phyloP scores from a whole-genome alignment of 2,888 invertebrate genomes.

The Xanthia togata region DNA sequence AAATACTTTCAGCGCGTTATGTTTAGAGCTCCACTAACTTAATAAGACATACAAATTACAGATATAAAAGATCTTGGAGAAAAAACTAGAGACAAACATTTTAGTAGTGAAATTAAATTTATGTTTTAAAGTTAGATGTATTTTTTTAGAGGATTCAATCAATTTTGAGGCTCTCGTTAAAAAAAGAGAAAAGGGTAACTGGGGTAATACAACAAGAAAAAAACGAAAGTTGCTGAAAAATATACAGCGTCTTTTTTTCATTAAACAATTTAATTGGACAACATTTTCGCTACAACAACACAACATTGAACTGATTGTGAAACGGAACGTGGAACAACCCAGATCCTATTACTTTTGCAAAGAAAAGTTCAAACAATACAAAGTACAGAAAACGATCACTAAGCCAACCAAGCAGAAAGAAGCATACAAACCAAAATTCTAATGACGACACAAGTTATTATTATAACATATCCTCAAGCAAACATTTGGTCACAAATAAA shows the following conservation, averaged over 20 bases:
- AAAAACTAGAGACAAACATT: conserved; percentile 8
- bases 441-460: conserved; percentile 48
- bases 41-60: conserved; percentile 12
- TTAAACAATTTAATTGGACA: not conserved
- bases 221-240: not conserved
- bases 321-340: not conserved
- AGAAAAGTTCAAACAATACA: conserved; percentile 14
- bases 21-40: conserved; percentile 31
- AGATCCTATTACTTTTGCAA: not conserved
- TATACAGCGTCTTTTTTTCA: not conserved
- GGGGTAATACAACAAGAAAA: not conserved
- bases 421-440: conserved; percentile 28
- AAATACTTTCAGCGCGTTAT: conserved; percentile 11
- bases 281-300: not conserved
- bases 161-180: not conserved
- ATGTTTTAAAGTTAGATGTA: not conserved
- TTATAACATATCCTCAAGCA: conserved; percentile 34
- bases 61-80: conserved; percentile 17
- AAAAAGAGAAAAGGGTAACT: not conserved
- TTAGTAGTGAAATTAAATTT: not conserved
- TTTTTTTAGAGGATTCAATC: not conserved
- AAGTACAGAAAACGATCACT: conserved; percentile 10
- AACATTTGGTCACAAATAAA: conserved; percentile 53
- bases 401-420: conserved; percentile 8
- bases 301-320: not conserved